Evolutionary conservation across 2,113 vertebrate genomes (phyloP), one percentile per base, ranked within the genome.

Genomic region (Hemicordylus capensis): DNA sequence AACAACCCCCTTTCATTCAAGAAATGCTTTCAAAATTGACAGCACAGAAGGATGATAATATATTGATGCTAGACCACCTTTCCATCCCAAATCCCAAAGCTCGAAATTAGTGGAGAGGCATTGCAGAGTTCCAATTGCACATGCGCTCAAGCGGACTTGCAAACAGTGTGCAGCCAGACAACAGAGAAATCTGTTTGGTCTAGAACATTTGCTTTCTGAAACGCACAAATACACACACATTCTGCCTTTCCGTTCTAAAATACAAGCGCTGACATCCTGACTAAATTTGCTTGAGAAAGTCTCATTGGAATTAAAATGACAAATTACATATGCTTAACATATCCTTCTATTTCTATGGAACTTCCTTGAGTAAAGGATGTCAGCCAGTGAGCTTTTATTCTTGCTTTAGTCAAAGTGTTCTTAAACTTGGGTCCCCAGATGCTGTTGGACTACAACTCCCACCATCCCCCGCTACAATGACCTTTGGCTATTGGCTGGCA

Each of bases 11-110:
- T 78, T 83, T 88, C 87, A 86, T 93, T 92, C 90, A 89, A 92
- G 80, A 86, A 87, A 93, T 67, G 59, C 85, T 95, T 94, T 89
- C 59, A 78, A 90, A 93, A 93, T 91, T 91, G 94, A 59, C 94
- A 93, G 91, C 92, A 86, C 84, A 26, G 90, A 93, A 93, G 87
- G 88, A 92, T 73, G 76, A 31, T 89, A 92, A 91, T 91, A 91
- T 91, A 93, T 89, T 70, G 89, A 84, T 64, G 58, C 87, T 80
- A 67, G 1, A 1, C 64, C 89, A 1, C 48, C 90, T 83, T 85
- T 85, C 80, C 85, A 22, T 70, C 83, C 73, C 74, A 83, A 61
- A 85, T 89, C 77, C 81, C 86, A 81, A 87, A 88, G 61, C 48
- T 37, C 17, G 4, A 14, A 4, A 46, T 44, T 24, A 42, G 19